Evolutionary conservation across 2,888 invertebrate species (phyloP).

Genomic region (Fabriciana adippe): DNA sequence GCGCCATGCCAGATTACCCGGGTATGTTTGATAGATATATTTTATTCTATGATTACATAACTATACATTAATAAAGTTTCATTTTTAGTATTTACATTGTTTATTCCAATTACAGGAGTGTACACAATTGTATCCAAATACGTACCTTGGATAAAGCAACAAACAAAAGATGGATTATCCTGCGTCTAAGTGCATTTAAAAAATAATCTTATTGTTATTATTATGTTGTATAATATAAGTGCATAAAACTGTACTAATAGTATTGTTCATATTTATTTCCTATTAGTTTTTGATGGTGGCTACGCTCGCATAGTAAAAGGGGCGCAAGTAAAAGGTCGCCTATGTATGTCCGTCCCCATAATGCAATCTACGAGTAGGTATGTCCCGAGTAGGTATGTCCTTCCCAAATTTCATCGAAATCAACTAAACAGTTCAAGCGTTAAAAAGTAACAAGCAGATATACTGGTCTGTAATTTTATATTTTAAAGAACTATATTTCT

Average conservation of each 20-base stretch:
- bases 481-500: too few species aligned
- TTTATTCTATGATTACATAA: background rate
- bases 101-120: conserved; percentile 67
- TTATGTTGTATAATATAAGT: background rate
- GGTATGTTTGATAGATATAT: conserved; percentile 50
- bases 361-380: background rate
- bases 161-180: conserved; percentile 64
- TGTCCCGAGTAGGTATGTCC: background rate
- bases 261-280: background rate
- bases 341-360: too few species aligned
- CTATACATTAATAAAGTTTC: background rate
- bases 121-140: conserved; percentile 83
- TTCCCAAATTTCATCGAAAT: too few species aligned
- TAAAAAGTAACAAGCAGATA: too few species aligned
- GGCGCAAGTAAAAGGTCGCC: too few species aligned
- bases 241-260: background rate
- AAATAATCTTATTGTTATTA: background rate
- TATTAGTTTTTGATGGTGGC: too few species aligned
- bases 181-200: conserved; percentile 57
- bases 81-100: background rate
- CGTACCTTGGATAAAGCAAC: conserved; percentile 75
- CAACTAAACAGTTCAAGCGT: too few species aligned
- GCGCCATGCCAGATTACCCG: conserved; percentile 82
- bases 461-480: too few species aligned
- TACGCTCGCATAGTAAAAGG: too few species aligned